Conservation (phyloP, 2,888 invertebrate species). For the Rapana venosa region DNA sequence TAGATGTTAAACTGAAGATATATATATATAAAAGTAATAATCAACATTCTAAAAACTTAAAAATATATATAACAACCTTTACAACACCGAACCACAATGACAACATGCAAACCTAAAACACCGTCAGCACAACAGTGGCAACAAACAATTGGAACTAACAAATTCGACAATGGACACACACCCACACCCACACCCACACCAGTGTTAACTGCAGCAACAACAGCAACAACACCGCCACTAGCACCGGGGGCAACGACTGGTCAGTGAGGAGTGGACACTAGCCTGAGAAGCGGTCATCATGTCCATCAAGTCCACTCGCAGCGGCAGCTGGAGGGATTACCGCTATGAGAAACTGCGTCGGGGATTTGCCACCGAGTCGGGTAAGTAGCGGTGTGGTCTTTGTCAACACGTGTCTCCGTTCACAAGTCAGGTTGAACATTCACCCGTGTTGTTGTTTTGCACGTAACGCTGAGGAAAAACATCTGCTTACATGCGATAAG, state of each 20-base stretch:
- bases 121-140: too few relatives aligned
- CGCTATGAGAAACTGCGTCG: constrained; percentile 49
- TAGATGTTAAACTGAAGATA: too few relatives aligned
- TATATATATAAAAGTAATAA: too few relatives aligned
- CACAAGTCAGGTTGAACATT: too few relatives aligned
- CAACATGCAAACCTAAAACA: too few relatives aligned
- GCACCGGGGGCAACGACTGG: neutral
- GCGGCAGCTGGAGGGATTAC: constrained; percentile 49
- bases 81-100: too few relatives aligned
- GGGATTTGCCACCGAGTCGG: constrained; percentile 34
- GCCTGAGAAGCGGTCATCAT: constrained; percentile 11
- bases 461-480: neutral
- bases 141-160: neutral
- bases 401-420: too few relatives aligned
- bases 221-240: neutral
- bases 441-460: neutral
- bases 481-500: neutral
- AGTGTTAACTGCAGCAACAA: neutral
- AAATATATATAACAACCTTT: too few relatives aligned
- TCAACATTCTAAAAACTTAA: too few relatives aligned
- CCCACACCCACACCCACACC: neutral
- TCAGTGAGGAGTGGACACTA: neutral
- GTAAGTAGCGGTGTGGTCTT: constrained; percentile 18
- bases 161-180: neutral
- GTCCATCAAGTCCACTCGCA: constrained; percentile 46